Percentiles rank a stretch among this genome's conserved stretches.
phyloP scores from a whole-genome alignment of 2,797 vertebrate species.

The Melanotaenia maccullochi region DNA sequence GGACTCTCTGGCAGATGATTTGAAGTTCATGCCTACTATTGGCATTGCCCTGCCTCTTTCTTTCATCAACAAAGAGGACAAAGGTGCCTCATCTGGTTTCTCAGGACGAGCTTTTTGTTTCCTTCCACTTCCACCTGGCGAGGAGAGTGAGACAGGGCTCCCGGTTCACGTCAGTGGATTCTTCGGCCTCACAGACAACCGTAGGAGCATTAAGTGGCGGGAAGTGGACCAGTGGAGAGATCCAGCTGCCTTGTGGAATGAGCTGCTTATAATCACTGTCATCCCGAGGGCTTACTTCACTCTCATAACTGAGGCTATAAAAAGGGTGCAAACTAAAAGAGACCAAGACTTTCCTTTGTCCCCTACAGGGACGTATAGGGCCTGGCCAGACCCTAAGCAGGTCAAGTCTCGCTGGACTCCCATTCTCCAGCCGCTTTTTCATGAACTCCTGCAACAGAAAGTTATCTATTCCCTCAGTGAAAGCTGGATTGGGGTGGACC shows the following conservation, averaged over 20 bases:
- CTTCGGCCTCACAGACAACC: conserved; percentile 98
- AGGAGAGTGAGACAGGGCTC: conserved; percentile 96
- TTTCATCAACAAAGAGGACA: conserved; percentile 72
- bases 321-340: conserved; percentile 87
- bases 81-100: conserved; percentile 87
- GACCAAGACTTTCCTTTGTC: conserved; percentile 89
- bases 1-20: conserved; percentile 93
- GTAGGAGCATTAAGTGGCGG: conserved; percentile 97
- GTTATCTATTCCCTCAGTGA: conserved; percentile 89
- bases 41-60: conserved; percentile 92
- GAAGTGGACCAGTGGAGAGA: conserved; percentile 98
- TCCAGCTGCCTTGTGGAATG: conserved; percentile 96
- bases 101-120: conserved; percentile 97
- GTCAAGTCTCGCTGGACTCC: conserved; percentile 91
- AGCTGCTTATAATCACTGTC: conserved; percentile 90
- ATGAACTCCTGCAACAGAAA: conserved; percentile 87
- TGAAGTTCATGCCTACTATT: conserved; percentile 95
- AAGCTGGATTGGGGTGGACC: conserved; percentile 89
- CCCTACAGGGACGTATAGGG: conserved; percentile 85
- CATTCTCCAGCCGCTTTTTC: conserved; percentile 90
- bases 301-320: conserved; percentile 90
- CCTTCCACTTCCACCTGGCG: conserved; percentile 93
- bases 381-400: conserved; percentile 90
- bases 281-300: conserved; percentile 92
- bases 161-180: conserved; percentile 97